phyloP scores from a whole-genome alignment of 2,797 vertebrate genomes.

The Megalops cyprinoides region DNA sequence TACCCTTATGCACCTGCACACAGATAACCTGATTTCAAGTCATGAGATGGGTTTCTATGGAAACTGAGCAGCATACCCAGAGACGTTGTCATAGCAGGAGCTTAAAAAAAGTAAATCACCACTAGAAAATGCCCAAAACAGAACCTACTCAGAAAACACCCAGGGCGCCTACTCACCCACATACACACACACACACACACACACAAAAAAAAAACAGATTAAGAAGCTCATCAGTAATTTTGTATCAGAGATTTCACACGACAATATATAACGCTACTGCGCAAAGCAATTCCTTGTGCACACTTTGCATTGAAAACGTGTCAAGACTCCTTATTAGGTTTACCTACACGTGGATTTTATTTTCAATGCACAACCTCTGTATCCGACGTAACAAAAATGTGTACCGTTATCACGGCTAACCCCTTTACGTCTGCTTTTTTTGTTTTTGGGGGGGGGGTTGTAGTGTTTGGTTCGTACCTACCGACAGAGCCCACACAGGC shows the following conservation, averaged over 20 bases:
- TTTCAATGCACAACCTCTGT: too few relatives aligned
- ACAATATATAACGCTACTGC: too few relatives aligned
- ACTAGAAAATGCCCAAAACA: neutral
- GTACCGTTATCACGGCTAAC: neutral
- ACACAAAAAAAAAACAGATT: constrained; percentile 8
- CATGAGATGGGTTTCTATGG: constrained; percentile 71
- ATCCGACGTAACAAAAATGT: neutral
- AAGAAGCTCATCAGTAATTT: constrained; percentile 31
- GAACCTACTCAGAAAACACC: constrained; percentile 45
- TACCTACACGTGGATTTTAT: too few relatives aligned
- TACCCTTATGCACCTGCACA: constrained; percentile 69
- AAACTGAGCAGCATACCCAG: constrained; percentile 68
- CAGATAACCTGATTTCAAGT: constrained; percentile 71
- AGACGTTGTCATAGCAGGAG: constrained; percentile 48
- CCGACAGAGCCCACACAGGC: neutral
- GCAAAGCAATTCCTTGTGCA: too few relatives aligned
- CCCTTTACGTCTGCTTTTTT: too few relatives aligned
- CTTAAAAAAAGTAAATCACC: constrained; percentile 37
- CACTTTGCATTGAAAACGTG: too few relatives aligned
- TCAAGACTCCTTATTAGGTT: too few relatives aligned
- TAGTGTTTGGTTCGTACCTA: too few relatives aligned
- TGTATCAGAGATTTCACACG: too few relatives aligned
- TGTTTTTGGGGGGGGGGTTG: too few relatives aligned
- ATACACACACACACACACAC: neutral
- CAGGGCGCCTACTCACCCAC: constrained; percentile 34